phyloP scores from a whole-genome alignment of 2,888 invertebrate species.

The Taenaris catops region DNA sequence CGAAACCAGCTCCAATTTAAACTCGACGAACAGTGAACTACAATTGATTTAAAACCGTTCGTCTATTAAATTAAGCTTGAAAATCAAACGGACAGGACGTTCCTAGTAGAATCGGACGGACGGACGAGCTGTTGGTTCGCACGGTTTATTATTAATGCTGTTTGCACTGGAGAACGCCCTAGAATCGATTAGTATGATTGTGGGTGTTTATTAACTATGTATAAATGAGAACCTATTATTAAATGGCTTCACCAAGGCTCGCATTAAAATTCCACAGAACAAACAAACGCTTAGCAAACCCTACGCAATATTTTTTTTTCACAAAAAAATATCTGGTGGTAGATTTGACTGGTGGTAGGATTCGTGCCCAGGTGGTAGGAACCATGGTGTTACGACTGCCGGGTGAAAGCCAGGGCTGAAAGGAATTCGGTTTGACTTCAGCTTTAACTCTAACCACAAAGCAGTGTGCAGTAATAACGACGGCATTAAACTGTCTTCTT shows the following conservation, averaged over 20 bases:
- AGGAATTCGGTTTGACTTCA: too few species aligned
- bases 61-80: neutral
- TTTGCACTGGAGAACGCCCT: slow-evolving; percentile 34
- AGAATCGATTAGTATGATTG: slow-evolving; percentile 35
- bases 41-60: slow-evolving; percentile 2
- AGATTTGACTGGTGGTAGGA: too few species aligned
- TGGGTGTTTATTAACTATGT: slow-evolving; percentile 14
- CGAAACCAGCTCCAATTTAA: slow-evolving; percentile 5
- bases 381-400: too few species aligned
- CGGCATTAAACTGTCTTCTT: too few species aligned
- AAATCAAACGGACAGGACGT: neutral
- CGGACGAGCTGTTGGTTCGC: slow-evolving; percentile 22
- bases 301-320: too few species aligned
- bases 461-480: too few species aligned
- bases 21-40: neutral
- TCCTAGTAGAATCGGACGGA: slow-evolving; percentile 2
- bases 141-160: slow-evolving; percentile 37
- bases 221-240: slow-evolving; percentile 12
- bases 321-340: too few species aligned
- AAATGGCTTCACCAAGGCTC: slow-evolving; percentile 4
- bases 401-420: too few species aligned
- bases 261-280: slow-evolving; percentile 1
- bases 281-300: slow-evolving; percentile 1
- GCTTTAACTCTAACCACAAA: too few species aligned
- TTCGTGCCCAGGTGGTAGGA: too few species aligned